Percentiles rank a stretch among this genome's conserved stretches.
phyloP scores from a whole-genome alignment of 2,888 invertebrate species.

The Leptinotarsa tumamoca region DNA sequence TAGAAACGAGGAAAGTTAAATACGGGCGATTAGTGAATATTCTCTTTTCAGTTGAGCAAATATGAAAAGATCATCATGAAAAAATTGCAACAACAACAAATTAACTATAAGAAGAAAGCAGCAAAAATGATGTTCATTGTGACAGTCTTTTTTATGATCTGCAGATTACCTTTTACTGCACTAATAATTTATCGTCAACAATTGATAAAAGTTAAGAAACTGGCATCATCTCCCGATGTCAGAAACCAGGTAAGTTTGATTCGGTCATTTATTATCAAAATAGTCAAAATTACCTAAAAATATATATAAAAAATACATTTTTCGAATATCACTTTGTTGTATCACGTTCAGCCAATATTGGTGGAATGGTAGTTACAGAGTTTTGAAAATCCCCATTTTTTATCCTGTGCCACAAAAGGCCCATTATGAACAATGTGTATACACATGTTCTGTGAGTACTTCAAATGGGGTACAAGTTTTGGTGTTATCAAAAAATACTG shows the following conservation, averaged over 20 bases:
- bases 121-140: constrained; percentile 79
- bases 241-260: constrained; percentile 48
- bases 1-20: neutral
- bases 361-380: constrained; percentile 56
- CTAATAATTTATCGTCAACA: constrained; percentile 75
- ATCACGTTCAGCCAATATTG: constrained; percentile 32
- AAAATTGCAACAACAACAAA: constrained; percentile 73
- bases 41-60: constrained; percentile 70
- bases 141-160: constrained; percentile 74
- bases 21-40: neutral
- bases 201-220: constrained; percentile 62
- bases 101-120: constrained; percentile 76
- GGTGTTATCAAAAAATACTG: constrained; percentile 95
- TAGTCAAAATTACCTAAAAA: constrained; percentile 5
- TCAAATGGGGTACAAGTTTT: constrained; percentile 85
- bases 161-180: constrained; percentile 81
- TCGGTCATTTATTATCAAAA: constrained; percentile 7
- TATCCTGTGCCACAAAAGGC: constrained; percentile 63
- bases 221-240: constrained; percentile 43
- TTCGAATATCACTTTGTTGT: neutral
- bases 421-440: constrained; percentile 87
- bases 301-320: constrained; percentile 18
- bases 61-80: constrained; percentile 73
- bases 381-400: constrained; percentile 63
- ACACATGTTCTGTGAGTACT: constrained; percentile 76